Evolutionary conservation across 2,888 invertebrate species (phyloP), one percentile per base, ranked within the genome.

Genomic region (Tanytarsus gracilentus): DNA sequence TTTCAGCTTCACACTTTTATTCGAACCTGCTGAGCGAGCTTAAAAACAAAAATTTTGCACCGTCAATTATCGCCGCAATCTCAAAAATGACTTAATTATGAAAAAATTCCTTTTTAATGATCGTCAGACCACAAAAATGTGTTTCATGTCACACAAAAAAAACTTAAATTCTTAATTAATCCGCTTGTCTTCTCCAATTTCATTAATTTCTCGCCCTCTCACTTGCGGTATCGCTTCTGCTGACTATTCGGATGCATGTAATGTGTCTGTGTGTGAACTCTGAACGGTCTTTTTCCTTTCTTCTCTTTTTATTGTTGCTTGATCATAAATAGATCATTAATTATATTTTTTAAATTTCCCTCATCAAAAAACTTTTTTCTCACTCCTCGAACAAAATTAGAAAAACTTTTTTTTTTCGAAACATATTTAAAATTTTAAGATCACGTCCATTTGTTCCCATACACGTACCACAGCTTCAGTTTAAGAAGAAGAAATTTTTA

Each of bases 241-340:
- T n/a, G n/a, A n/a, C n/a, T n/a, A n/a, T n/a, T n/a, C n/a, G n/a
- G n/a, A n/a, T n/a, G n/a, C n/a, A n/a, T n/a, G n/a, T n/a, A n/a
- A n/a, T n/a, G n/a, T n/a, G n/a, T n/a, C n/a, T n/a, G n/a, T n/a
- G n/a, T n/a, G n/a, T n/a, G n/a, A n/a, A n/a, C n/a, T n/a, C n/a
- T n/a, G n/a, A n/a, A 55, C 26, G 55, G 23, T 23, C 6, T 55
- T 55, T n/a, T n/a, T n/a, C n/a, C n/a, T n/a, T n/a, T n/a, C n/a
- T n/a, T n/a, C n/a, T n/a, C n/a, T n/a, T n/a, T n/a, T n/a, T n/a
- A n/a, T n/a, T 16, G 55, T 36, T 55, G 55, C 36, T 55, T 55
- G 39, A 55, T 55, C 55, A 55, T 33, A 55, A 55, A 30, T 39
- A 55, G 55, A 55, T 39, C 55, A 55, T 55, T 55, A 55, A 55